Evolutionary conservation across 2,113 vertebrate genomes (phyloP).

Genomic region (Parotia lawesii): DNA sequence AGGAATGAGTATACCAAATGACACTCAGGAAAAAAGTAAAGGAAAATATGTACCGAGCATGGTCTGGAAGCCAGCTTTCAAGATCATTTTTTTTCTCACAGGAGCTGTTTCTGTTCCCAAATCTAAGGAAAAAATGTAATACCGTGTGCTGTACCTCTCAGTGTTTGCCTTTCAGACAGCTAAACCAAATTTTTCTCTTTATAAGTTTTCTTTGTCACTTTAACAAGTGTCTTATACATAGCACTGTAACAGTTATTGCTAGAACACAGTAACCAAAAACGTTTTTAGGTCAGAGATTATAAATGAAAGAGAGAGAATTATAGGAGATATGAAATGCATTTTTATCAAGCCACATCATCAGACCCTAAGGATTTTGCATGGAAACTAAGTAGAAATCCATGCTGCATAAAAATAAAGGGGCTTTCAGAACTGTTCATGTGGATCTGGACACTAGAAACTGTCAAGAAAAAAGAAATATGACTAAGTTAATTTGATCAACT

Average conservation of each 20-base stretch:
- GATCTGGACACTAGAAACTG: neutral
- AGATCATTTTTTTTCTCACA: neutral
- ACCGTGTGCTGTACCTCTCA: neutral
- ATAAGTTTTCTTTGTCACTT: neutral
- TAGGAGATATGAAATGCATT: neutral
- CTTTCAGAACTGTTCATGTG: neutral
- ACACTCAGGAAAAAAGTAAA: neutral
- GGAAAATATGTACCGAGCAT: neutral
- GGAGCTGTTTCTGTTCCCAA: neutral
- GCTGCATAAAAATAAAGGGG: neutral
- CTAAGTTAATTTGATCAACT: neutral
- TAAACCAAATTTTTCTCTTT: neutral
- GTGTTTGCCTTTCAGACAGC: neutral
- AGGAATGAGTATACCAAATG: neutral
- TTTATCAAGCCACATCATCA: neutral
- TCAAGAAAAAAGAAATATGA: neutral
- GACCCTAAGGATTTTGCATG: neutral
- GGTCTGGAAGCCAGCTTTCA: neutral
- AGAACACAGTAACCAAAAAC: neutral
- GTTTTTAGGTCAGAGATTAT: neutral
- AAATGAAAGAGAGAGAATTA: neutral
- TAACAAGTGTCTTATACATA: neutral
- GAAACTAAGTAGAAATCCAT: neutral
- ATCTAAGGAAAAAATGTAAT: neutral
- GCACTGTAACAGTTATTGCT: neutral